Evolutionary conservation across 1,140 invertebrate species (phyloP).

Genomic region (Rhizoglyphus robini): DNA sequence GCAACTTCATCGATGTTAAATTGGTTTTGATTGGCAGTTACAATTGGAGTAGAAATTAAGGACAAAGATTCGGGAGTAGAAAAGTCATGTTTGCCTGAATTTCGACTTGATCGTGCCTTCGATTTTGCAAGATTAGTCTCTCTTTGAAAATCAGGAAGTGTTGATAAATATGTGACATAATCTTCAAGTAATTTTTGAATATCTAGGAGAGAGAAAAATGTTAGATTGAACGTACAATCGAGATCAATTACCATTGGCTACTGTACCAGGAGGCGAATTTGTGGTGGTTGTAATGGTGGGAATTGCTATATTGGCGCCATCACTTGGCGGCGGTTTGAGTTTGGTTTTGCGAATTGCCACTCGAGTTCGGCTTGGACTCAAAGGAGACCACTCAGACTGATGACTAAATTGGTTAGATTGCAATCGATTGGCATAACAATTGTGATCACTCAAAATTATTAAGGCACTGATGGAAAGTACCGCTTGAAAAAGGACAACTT

Average conservation of each 20-base stretch:
- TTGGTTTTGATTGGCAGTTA: neutral
- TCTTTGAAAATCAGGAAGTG: neutral
- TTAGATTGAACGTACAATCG: neutral
- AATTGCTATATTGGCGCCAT: no score
- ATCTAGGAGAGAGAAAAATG: neutral
- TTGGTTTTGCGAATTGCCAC: no score
- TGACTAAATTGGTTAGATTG: no score
- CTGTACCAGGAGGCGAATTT: neutral
- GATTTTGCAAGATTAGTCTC: neutral
- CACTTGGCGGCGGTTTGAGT: no score
- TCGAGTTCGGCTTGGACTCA: no score
- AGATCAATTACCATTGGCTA: neutral
- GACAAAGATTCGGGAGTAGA: neutral
- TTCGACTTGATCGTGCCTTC: neutral
- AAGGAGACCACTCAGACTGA: no score
- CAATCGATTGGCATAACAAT: no score
- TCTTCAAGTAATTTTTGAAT: constrained; percentile 14
- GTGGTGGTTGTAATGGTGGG: no score
- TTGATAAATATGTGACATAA: constrained; percentile 6
- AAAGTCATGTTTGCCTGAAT: neutral
- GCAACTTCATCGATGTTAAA: neutral
- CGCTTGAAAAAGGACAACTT: no score
- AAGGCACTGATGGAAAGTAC: no score
- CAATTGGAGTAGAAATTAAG: neutral
- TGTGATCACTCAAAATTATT: no score